These are phyloP conservation scores for Tiaroga cobitis DNA, from an alignment of 2,797 vertebrate species.

Conservation along the genomic window DNA sequence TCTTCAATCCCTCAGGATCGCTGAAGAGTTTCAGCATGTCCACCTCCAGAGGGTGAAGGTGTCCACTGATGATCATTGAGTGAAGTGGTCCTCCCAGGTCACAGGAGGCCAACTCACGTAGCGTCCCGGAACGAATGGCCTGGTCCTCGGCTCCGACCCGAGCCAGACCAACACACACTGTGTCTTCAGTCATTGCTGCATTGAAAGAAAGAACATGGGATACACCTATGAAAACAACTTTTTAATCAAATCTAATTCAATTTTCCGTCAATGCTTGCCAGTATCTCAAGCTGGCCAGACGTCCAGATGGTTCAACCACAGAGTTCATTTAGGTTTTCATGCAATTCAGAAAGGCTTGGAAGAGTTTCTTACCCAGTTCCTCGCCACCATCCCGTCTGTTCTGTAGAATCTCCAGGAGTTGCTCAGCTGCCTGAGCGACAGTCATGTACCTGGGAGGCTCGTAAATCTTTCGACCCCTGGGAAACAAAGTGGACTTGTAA, in stretches of 20 bases:
- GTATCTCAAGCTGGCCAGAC: not conserved
- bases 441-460: slow-evolving; percentile 93
- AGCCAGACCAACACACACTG: slow-evolving; percentile 90
- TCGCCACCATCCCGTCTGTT: slow-evolving; percentile 79
- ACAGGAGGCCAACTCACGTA: slow-evolving; percentile 82
- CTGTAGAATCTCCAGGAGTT: slow-evolving; percentile 87
- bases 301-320: slow-evolving; percentile 38
- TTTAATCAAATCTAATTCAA: slow-evolving; percentile 49
- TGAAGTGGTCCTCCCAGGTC: slow-evolving; percentile 89
- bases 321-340: not conserved
- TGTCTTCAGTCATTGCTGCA: slow-evolving; percentile 86
- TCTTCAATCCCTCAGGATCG: slow-evolving; percentile 68
- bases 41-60: slow-evolving; percentile 90
- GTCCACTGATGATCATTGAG: slow-evolving; percentile 87
- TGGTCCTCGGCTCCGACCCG: slow-evolving; percentile 89
- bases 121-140: slow-evolving; percentile 78
- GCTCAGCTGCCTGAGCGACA: slow-evolving; percentile 87
- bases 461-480: slow-evolving; percentile 89
- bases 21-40: slow-evolving; percentile 90
- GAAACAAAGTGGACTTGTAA: not conserved
- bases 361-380: slow-evolving; percentile 80
- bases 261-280: slow-evolving; percentile 42
- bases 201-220: not conserved
- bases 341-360: not conserved
- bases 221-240: slow-evolving; percentile 16